These are phyloP conservation scores for Colletes latitarsis DNA, from an alignment of 1,140 invertebrate genomes.

Conservation along the genomic window DNA sequence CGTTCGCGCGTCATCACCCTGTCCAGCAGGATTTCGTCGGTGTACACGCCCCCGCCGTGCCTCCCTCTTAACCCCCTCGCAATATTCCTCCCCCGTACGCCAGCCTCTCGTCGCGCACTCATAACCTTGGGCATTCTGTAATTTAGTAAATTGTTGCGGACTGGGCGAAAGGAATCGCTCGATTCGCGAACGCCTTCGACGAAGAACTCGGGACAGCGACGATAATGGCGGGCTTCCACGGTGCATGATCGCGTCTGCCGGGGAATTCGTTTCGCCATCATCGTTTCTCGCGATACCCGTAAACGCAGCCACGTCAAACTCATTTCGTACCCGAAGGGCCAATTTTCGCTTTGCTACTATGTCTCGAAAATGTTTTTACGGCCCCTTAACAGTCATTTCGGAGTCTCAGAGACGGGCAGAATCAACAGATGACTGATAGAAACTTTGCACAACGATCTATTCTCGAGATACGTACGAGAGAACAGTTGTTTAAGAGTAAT, in stretches of 20 bases:
- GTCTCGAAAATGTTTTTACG: too few species aligned
- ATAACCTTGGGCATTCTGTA: constrained; percentile 72
- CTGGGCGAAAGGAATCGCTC: constrained; percentile 56
- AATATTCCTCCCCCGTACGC: constrained; percentile 47
- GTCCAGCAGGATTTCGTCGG: constrained; percentile 35
- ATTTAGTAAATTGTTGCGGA: constrained; percentile 70
- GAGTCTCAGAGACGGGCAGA: too few species aligned
- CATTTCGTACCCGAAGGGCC: too few species aligned
- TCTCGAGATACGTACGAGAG: too few species aligned
- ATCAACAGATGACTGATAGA: too few species aligned
- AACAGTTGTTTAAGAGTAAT: too few species aligned
- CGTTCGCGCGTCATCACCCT: constrained; percentile 28
- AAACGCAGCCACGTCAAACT: too few species aligned
- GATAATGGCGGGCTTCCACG: constrained; percentile 27
- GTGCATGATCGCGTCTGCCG: not conserved
- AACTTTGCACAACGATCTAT: too few species aligned
- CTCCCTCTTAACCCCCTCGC: not conserved
- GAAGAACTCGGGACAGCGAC: constrained; percentile 2
- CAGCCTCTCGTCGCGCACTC: constrained; percentile 57
- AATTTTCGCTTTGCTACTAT: too few species aligned
- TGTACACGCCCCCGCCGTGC: not conserved
- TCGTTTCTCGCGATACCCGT: constrained; percentile 1
- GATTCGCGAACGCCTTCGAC: constrained; percentile 45
- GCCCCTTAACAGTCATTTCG: too few species aligned
- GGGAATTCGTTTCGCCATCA: not conserved